Base-by-base conservation (phyloP, 2,888 invertebrate species). In the Hesperia comma region DNA sequence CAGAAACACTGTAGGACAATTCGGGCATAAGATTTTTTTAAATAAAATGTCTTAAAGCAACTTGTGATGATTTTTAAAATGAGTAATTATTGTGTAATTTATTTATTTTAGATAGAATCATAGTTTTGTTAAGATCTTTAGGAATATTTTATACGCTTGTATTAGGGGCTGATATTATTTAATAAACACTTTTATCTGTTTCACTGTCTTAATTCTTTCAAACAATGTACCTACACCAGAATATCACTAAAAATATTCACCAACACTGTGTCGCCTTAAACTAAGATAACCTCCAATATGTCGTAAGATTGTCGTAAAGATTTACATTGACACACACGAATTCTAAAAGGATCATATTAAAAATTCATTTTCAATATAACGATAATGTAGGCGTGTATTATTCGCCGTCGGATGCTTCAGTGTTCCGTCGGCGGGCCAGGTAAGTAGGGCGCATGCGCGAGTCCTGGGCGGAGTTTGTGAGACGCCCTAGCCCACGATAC, bases 311-410 rank as follows among this genome's bases (percentile, higher is more conserved):
- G 10, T 37, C 37, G 43, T 53, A 67, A 68, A 64, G 69, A 72
- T 75, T 72, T 74, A 51, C 51, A 51, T 71, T 68, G 69, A 58
- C 69, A 70, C 81, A 83, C 78, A 82, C 51, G 79, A 81, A 79
- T 83, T 82, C 77, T 75, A 74, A 78, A 80, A 82, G 78, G 78
- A 82, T 75, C 79, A 73, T 77, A 84, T 92, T 85, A 92, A 91
- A 87, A 82, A 91, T 90, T 89, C 86, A 92, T 87, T 80, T 81
- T 75, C 79, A 83, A 83, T 86, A 85, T 91, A 87, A 91, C 84
- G 90, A 90, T 91, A 89, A 92, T 91, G 90, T 88, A 92, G 90
- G 91, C 91, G 91, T 90, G 89, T 89, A 84, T 86, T 81, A 86
- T 77, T 74, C 80, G 80, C 80, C 83, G 82, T 72, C 83, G 84